Percentiles rank a stretch among this genome's conserved stretches.
Conservation (phyloP, 2,113 vertebrate genomes). For the rat (Rattus norvegicus) region DNA sequence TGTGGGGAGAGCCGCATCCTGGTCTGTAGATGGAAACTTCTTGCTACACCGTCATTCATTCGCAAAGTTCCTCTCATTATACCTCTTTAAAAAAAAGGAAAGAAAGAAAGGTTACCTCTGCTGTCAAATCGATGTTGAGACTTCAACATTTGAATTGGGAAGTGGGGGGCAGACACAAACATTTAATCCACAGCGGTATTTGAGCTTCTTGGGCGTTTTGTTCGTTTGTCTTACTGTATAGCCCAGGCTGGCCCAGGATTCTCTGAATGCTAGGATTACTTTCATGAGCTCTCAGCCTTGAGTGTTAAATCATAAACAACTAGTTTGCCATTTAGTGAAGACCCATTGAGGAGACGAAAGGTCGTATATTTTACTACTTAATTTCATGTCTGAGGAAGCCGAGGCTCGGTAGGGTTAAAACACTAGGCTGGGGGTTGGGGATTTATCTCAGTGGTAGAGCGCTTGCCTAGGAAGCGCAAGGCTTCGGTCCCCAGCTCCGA, state of each 20-base stretch:
- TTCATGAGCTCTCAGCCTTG: background rate
- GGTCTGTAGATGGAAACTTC: background rate
- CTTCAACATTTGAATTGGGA: background rate
- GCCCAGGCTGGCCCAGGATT: background rate
- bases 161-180: background rate
- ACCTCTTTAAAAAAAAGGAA: background rate
- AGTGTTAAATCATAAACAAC: background rate
- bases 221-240: background rate
- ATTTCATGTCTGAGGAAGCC: conserved; percentile 4
- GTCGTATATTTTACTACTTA: conserved; percentile 33
- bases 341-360: background rate
- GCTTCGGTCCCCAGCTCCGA: too few relatives aligned
- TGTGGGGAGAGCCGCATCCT: background rate
- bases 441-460: too few relatives aligned
- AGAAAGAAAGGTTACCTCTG: background rate
- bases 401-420: conserved; percentile 2
- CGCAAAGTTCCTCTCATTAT: background rate
- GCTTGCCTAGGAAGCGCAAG: too few relatives aligned
- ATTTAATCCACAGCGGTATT: background rate
- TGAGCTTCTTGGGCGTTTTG: background rate
- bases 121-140: background rate
- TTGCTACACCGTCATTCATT: background rate
- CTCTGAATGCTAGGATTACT: background rate
- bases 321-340: conserved; percentile 8
- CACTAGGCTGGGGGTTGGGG: background rate